Percentiles rank a stretch among this genome's conserved stretches.
These are phyloP conservation scores for Oligia fasciuncula DNA, from an alignment of 2,888 invertebrate genomes.

Conservation along the genomic window DNA sequence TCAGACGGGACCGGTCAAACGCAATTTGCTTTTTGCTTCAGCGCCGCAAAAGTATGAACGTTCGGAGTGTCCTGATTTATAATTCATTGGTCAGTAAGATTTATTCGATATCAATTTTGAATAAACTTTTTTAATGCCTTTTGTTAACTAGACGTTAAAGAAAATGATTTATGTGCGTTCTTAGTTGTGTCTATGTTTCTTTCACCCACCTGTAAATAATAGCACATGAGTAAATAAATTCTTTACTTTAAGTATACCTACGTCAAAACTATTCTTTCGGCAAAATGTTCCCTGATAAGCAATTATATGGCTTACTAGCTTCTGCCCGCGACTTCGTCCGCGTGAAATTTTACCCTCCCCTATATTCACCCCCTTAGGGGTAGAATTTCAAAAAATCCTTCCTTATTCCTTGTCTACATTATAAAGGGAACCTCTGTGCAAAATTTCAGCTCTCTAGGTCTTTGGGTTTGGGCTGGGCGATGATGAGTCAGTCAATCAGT, in stretches of 20 bases:
- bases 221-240: neutral
- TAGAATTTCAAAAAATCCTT: no score
- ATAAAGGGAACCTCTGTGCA: no score
- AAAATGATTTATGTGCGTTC: neutral
- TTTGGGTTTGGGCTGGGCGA: no score
- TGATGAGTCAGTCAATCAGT: no score
- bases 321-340: no score
- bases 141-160: neutral
- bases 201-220: neutral
- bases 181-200: neutral
- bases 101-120: conserved; percentile 1
- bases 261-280: neutral
- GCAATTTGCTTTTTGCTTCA: conserved; percentile 47
- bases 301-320: neutral
- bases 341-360: no score
- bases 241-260: neutral
- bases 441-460: no score
- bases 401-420: no score
- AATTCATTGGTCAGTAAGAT: conserved; percentile 18
- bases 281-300: neutral
- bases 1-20: conserved; percentile 40
- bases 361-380: no score
- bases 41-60: conserved; percentile 12
- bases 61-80: conserved; percentile 40
- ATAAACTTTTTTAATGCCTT: neutral